These are phyloP conservation scores for Lepus townsendii DNA, from an alignment of 2,797 vertebrate species.

Conservation along the genomic window DNA sequence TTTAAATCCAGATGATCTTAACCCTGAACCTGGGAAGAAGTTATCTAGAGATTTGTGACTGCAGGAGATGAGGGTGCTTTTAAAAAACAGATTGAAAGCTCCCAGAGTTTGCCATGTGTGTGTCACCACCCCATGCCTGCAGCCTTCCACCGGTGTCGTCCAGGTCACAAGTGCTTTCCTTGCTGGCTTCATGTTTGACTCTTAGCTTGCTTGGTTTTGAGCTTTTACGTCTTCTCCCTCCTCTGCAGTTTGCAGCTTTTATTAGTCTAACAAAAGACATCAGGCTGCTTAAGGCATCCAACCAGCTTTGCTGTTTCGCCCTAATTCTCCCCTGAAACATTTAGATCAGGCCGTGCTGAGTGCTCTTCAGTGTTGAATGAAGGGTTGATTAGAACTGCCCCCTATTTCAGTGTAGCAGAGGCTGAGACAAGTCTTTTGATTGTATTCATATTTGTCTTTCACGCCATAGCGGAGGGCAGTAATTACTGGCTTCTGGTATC, in stretches of 20 bases:
- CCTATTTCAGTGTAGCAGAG: background rate
- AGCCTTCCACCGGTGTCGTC: background rate
- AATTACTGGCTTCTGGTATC: background rate
- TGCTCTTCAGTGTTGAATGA: background rate
- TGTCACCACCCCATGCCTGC: too few species aligned
- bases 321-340: background rate
- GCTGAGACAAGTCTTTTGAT: background rate
- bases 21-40: background rate
- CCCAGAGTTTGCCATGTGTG: background rate
- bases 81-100: background rate
- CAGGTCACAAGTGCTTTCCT: background rate
- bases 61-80: background rate
- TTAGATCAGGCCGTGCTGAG: background rate
- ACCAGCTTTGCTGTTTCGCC: background rate
- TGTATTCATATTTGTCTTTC: background rate
- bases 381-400: background rate
- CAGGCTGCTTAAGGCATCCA: background rate
- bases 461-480: background rate
- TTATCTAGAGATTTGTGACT: background rate
- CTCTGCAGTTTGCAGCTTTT: background rate
- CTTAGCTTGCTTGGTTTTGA: background rate
- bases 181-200: background rate
- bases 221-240: background rate
- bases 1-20: background rate
- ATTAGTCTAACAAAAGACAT: background rate